Percentiles rank a stretch among this genome's conserved stretches.
These are phyloP conservation scores for Hippasteria phrygiana DNA, from an alignment of 53 echinoderm and acorn worm genomes.

Conservation along the genomic window DNA sequence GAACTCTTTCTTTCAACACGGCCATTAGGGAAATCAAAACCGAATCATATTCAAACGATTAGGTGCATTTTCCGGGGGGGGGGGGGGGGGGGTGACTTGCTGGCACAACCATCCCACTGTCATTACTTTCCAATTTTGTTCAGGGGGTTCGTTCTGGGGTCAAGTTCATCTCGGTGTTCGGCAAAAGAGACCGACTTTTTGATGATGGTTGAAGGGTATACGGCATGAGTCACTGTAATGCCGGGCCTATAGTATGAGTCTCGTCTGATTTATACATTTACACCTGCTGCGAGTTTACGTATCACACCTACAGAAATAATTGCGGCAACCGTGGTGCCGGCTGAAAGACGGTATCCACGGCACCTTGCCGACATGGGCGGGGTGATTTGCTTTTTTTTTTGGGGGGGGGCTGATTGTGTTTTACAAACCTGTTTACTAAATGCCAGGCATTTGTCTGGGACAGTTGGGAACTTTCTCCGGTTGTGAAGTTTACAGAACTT, in stretches of 20 bases:
- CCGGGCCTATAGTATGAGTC: not conserved
- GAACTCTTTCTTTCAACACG: slow-evolving; percentile 48
- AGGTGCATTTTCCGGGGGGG: not conserved
- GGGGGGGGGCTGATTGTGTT: not conserved
- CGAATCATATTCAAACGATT: slow-evolving; percentile 40
- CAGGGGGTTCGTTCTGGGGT: slow-evolving; percentile 23
- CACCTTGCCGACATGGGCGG: not conserved
- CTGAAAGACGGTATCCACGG: slow-evolving; percentile 45
- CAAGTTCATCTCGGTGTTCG: slow-evolving; percentile 25
- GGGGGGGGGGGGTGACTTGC: not conserved
- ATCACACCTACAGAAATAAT: slow-evolving; percentile 23
- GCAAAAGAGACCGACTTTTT: not conserved
- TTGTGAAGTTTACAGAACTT: too few relatives aligned
- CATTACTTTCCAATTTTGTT: slow-evolving; percentile 57
- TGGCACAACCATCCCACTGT: slow-evolving; percentile 27
- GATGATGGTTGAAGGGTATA: not conserved
- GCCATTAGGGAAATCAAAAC: slow-evolving; percentile 51
- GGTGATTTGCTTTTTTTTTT: not conserved
- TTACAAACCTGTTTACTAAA: not conserved
- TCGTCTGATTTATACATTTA: slow-evolving; percentile 52
- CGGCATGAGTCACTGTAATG: slow-evolving; percentile 11
- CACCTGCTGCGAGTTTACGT: slow-evolving; percentile 40
- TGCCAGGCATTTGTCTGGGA: too few relatives aligned
- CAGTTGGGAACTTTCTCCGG: too few relatives aligned
- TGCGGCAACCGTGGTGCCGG: not conserved